Evolutionary conservation across 1,140 invertebrate genomes (phyloP), one percentile per base, ranked within the genome.

Genomic region (Thaumetopoea pityocampa): DNA sequence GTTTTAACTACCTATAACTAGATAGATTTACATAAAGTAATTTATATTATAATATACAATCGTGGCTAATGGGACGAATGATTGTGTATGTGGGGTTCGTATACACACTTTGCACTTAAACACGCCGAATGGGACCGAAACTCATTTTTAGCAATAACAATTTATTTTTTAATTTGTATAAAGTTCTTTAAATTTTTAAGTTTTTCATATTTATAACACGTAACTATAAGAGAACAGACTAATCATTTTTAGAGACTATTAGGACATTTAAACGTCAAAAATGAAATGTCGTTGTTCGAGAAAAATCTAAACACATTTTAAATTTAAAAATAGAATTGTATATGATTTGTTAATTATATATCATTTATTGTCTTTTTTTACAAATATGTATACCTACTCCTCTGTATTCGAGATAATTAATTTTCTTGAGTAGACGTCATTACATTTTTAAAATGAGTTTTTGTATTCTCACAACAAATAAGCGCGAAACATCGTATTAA

Each of bases 381-480:
- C n/a, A n/a, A n/a, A n/a, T n/a, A n/a, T n/a, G n/a, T n/a, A n/a
- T n/a, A n/a, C n/a, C n/a, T n/a, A n/a, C n/a, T n/a, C n/a, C n/a
- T n/a, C n/a, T n/a, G n/a, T n/a, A n/a, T n/a, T n/a, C n/a, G n/a
- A n/a, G n/a, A n/a, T n/a, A n/a, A 30, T 16, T 34, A 16, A 34
- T 40, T 28, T 24, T 14, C 41, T 28, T 17, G 9, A 29, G 43
- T 63, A n/a, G 64, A 70, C 67, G 67, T 70, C 74, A 69, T 55
- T 56, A 30, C 53, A 60, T 46, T 68, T 41, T 66, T 55, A 51
- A 57, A 42, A 45, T 44, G 32, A 64, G 48, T 32, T 55, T 65
- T 63, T 65, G 65, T 66, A 80, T 60, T 86, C 85, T 86, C 85
- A 86, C 85, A 86, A 85, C 85, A 86, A 86, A 86, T 86, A 86